Evolutionary conservation across 2,888 invertebrate genomes (phyloP), one percentile per base, ranked within the genome.

Genomic region (Pyrochroa serraticornis): DNA sequence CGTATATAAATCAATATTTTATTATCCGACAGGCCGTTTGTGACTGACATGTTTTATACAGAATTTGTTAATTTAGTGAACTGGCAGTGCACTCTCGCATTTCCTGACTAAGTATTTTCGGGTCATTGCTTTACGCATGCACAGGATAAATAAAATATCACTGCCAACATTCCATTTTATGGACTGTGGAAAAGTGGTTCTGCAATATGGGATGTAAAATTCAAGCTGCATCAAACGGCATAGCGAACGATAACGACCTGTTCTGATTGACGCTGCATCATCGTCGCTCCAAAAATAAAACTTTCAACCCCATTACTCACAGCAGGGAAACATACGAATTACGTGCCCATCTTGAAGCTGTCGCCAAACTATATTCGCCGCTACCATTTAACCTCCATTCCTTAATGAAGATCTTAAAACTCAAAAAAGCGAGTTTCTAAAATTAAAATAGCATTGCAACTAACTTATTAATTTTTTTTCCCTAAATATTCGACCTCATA

Each of bases 61-160:
- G 70, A 68, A 71, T 70, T 70, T 71, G 71, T 71, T 71, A 71
- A 72, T 71, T 71, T 70, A 69, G 64, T 67, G 69, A 62, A 69
- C 65, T 70, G 22, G 22, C 22, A 22, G 2, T 22, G 65, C 62
- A 64, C 67, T 62, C 65, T 62, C 65, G 64, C 66, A 63, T 70
- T 73, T 72, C 69, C 72, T 66, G 69, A 70, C 67, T 66, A 68
- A 70, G 68, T 69, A 73, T 74, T 74, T 73, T 73, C 74, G 75
- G 73, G 72, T 75, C 75, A 76, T 75, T 76, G 75, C 70, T 75
- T 74, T 67, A 70, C 72, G 69, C 73, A 72, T 71, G 71, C 68
- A 71, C 74, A 72, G 75, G 74, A 76, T 75, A 73, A 76, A 75
- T 76, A 76, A 76, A 75, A 75, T 75, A 73, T 75, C 69, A 77